phyloP scores from a whole-genome alignment of 2,113 vertebrate species.

The Ochotona curzoniae region DNA sequence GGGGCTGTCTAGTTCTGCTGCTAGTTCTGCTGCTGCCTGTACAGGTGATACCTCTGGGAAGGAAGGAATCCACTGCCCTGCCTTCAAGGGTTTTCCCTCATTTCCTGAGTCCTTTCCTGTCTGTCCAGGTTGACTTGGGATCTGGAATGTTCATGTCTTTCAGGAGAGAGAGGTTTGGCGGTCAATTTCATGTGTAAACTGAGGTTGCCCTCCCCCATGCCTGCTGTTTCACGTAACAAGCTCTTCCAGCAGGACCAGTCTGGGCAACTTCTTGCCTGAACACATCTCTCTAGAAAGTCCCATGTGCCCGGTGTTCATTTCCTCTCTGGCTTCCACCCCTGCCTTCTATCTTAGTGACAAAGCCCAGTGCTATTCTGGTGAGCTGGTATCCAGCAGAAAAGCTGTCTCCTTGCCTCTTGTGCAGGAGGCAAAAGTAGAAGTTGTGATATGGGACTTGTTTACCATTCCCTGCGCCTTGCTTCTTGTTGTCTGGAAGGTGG shows the following conservation, averaged over 20 bases:
- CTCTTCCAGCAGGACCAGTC: neutral
- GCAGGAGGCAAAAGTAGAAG: neutral
- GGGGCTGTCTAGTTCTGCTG: accelerated
- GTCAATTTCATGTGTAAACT: neutral
- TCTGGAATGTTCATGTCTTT: neutral
- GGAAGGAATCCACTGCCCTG: neutral
- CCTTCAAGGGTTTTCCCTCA: neutral
- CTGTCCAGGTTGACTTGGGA: neutral
- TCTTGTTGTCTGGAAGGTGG: neutral
- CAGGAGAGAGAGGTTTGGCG: neutral
- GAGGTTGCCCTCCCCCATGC: neutral
- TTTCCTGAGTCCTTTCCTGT: neutral
- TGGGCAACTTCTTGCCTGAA: neutral
- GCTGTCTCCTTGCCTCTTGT: neutral
- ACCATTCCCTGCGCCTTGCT: neutral
- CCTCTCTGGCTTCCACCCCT: neutral
- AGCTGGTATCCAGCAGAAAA: neutral
- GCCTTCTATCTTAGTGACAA: constrained; percentile 19
- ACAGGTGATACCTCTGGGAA: neutral
- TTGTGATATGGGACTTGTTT: neutral
- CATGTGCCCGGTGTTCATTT: neutral
- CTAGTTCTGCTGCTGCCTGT: too few species aligned
- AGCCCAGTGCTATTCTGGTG: neutral
- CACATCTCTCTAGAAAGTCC: neutral
- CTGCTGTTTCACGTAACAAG: neutral